Percentiles rank a stretch among this genome's conserved stretches.
Conservation (phyloP, 1,140 invertebrate species). For the Sarcophaga bullata region DNA sequence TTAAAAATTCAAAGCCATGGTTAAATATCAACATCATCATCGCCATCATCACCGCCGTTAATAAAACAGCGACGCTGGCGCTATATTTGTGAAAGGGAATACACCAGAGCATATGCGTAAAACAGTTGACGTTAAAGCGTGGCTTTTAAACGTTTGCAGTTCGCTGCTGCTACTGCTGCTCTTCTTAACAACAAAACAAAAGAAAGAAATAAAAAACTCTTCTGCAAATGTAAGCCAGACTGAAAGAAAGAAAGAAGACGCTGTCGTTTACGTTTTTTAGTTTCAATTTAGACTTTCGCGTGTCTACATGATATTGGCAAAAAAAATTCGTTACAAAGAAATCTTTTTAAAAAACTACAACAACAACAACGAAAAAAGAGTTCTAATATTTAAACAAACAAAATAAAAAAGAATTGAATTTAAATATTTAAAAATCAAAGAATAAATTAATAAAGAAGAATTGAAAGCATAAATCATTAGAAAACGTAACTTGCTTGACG, state of each 20-base stretch:
- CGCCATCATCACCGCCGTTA: too few relatives aligned
- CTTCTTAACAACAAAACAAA: neutral
- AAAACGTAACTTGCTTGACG: neutral
- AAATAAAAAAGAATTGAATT: conserved; percentile 13
- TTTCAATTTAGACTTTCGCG: conserved; percentile 27
- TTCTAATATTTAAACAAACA: conserved; percentile 1
- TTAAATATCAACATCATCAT: neutral
- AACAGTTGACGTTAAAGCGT: conserved; percentile 4
- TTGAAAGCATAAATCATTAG: neutral
- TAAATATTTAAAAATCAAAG: conserved; percentile 17
- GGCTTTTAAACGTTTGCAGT: neutral
- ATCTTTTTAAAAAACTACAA: neutral
- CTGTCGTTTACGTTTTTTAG: conserved; percentile 17
- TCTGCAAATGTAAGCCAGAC: too few relatives aligned
- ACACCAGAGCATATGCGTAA: conserved; percentile 1
- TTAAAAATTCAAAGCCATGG: conserved; percentile 26
- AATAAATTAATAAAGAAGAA: neutral
- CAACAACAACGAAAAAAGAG: neutral
- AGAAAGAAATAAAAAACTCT: neutral
- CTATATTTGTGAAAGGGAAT: too few relatives aligned
- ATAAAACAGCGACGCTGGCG: too few relatives aligned
- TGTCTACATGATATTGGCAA: conserved; percentile 18
- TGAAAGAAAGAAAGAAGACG: neutral
- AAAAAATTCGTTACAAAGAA: neutral
- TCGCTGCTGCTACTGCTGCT: neutral